A percentile compares a stretch with the other conserved stretches of the same genome.
Evolutionary conservation across 2,113 vertebrate species (phyloP).

Genomic region (Malaclemys terrapin): DNA sequence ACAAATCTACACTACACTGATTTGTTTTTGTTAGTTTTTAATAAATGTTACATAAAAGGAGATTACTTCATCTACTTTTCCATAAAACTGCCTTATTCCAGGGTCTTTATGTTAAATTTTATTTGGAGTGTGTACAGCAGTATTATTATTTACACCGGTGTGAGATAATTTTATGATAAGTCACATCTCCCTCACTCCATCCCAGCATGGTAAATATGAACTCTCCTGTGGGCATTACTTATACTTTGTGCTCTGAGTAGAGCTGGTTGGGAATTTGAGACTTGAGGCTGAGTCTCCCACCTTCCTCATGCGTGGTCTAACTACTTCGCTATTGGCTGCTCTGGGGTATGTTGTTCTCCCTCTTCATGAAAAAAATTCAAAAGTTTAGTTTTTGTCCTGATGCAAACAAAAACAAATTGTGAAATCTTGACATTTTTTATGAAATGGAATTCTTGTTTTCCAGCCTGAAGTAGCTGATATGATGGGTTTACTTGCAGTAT

Average conservation of each 20-base stretch:
- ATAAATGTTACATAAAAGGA: background rate
- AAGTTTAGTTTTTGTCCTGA: background rate
- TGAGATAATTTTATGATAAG: background rate
- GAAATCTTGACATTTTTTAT: background rate
- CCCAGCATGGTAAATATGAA: background rate
- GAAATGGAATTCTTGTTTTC: background rate
- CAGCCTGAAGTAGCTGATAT: background rate
- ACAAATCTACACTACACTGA: background rate
- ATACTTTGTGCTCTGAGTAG: background rate
- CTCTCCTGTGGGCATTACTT: background rate
- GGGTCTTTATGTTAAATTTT: background rate
- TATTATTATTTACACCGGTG: background rate
- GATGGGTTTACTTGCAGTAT: conserved; percentile 19
- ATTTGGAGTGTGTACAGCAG: background rate
- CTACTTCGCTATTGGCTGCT: background rate
- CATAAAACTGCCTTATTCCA: background rate
- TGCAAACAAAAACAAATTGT: background rate
- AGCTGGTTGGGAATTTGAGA: background rate
- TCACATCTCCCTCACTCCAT: background rate
- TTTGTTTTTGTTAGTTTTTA: background rate
- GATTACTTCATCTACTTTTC: background rate
- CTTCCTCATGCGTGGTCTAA: background rate
- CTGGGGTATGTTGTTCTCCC: background rate
- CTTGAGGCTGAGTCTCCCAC: background rate
- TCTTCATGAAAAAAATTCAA: background rate